phyloP scores from a whole-genome alignment of 2,888 invertebrate genomes.

The Myathropa florea region DNA sequence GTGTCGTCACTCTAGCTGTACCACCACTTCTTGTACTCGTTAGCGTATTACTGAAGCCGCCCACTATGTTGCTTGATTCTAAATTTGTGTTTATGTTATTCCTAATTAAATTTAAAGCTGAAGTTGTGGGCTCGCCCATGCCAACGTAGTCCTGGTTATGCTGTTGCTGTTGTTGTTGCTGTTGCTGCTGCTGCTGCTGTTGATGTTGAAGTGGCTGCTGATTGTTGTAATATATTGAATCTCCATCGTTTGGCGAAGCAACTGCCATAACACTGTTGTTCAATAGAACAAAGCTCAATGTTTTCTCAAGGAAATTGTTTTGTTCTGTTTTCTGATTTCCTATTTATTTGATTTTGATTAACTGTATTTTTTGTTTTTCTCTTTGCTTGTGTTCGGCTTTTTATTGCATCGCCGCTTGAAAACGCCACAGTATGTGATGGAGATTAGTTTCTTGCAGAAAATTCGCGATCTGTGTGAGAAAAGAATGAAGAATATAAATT shows the following conservation, averaged over 20 bases:
- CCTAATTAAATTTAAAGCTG: conserved; percentile 50
- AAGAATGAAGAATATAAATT: conserved; percentile 43
- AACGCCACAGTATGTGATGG: background rate
- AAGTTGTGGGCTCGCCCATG: conserved; percentile 59
- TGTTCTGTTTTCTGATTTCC: background rate
- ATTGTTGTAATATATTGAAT: conserved; percentile 70
- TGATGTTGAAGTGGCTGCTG: conserved; percentile 51
- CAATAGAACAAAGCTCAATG: conserved; percentile 23
- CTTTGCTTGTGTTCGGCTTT: background rate
- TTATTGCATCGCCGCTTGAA: background rate
- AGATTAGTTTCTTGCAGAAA: conserved; percentile 31
- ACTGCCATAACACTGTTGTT: conserved; percentile 71
- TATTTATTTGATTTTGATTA: background rate
- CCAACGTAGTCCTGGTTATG: conserved; percentile 55
- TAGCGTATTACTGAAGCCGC: conserved; percentile 15
- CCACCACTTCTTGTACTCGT: conserved; percentile 26
- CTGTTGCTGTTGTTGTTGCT: conserved; percentile 28
- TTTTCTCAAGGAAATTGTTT: conserved; percentile 9
- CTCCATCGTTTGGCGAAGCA: conserved; percentile 72
- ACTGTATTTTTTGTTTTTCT: background rate
- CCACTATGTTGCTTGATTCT: conserved; percentile 23
- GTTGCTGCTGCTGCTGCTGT: conserved; percentile 8
- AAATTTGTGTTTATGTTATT: conserved; percentile 40
- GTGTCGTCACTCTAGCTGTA: conserved; percentile 74
- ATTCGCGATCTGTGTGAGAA: conserved; percentile 45